Evolutionary conservation across 2,888 invertebrate genomes (phyloP), one percentile per base, ranked within the genome.

Genomic region (Hypomecis atomaria): DNA sequence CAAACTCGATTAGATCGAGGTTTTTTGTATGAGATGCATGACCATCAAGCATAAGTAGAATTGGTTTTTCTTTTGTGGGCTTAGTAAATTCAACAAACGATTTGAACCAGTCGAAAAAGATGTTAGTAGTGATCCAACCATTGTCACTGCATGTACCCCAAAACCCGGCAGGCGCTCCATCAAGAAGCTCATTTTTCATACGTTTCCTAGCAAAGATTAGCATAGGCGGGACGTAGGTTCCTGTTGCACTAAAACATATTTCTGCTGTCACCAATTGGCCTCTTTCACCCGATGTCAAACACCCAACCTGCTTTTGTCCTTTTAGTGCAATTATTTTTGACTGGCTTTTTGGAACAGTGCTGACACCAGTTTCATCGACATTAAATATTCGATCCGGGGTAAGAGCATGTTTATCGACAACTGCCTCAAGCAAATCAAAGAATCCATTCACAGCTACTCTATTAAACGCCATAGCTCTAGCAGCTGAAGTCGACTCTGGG

Each of bases 31-130:
- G n/a, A n/a, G n/a, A n/a, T n/a, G n/a, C n/a, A n/a, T n/a, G n/a
- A n/a, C n/a, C n/a, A n/a, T 86, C 84, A 10, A 84, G 59, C 13
- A 85, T 71, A n/a, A 86, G 53, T 40, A 84, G 66, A 5, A 75
- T 74, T 48, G 75, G 45, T 45, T 45, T 45, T 23, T 45, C 45
- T 45, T 45, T 45, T 4, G 45, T 23, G 13, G 23, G 45, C 9
- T 45, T 45, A 8, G 9, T 9, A 23, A 1, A 8, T 45, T 45
- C 23, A 8, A 45, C 45, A 13, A 45, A 45, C 45, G 11, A 13
- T 7, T 23, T 45, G 23, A 23, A 45, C 45, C 23, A 45, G 23
- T 45, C 45, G 23, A 13, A 13, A 10, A 45, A 45, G 11, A 23
- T 45, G 11, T 45, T 13, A 13, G 45, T 13, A 59, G 73, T 75